phyloP scores from a whole-genome alignment of 2,888 invertebrate genomes.

The Oeneis ivallda region DNA sequence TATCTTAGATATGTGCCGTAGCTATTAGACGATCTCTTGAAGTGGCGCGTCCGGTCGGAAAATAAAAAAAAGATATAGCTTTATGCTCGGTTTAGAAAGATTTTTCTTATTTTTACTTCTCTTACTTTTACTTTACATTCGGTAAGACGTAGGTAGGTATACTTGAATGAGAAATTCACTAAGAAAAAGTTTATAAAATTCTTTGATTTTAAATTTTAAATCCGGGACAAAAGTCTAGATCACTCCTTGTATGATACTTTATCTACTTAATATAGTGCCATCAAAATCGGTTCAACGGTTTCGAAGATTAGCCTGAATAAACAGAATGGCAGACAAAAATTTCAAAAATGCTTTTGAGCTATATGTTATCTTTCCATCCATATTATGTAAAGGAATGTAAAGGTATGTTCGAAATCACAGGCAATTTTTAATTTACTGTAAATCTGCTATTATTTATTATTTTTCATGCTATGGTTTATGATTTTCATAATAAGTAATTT shows the following conservation, averaged over 20 bases:
- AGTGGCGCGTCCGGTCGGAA: constrained; percentile 28
- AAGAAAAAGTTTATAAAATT: not conserved
- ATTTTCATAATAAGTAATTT: not conserved
- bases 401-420: too few relatives aligned
- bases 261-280: too few relatives aligned
- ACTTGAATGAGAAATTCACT: not conserved
- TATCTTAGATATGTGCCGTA: constrained; percentile 31
- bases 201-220: not conserved
- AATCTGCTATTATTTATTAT: not conserved
- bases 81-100: constrained; percentile 10
- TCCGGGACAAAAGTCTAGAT: too few relatives aligned
- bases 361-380: too few relatives aligned
- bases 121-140: not conserved
- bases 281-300: too few relatives aligned
- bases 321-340: too few relatives aligned
- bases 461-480: not conserved
- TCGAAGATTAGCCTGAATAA: too few relatives aligned
- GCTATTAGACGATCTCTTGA: constrained; percentile 25
- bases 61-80: constrained; percentile 5
- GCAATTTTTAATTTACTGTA: not conserved
- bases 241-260: too few relatives aligned
- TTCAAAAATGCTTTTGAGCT: too few relatives aligned
- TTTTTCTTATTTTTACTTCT: not conserved
- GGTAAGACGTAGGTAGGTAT: not conserved
- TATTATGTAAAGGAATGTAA: too few relatives aligned